Evolutionary conservation across 2,888 invertebrate genomes (phyloP), one percentile per base, ranked within the genome.

Genomic region (Schrankia costaestrigalis): DNA sequence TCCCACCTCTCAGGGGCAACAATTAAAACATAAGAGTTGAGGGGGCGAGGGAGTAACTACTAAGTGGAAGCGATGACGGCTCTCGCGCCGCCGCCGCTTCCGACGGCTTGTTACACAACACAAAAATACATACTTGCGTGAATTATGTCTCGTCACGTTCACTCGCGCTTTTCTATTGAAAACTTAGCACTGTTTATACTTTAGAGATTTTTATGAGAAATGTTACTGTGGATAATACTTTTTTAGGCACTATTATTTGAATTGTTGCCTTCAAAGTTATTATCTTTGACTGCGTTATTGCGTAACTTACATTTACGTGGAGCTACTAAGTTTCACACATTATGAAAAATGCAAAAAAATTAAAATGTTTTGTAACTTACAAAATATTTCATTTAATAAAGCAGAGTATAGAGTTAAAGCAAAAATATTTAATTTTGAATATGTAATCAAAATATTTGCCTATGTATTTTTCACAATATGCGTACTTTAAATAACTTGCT

Each of bases 1-100:
- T 76, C 84, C 84, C 80, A 84, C 80, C 83, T 76, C 81, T 82
- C 74, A 80, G 65, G 51, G 61, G 75, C 76, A 73, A 84, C 85
- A 86, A 85, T 87, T 86, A 86, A 85, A 81, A 77, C 77, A 72
- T 71, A 69, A 80, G 78, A 71, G 71, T 59, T 49, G 58, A 63
- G 71, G 71, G 70, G 59, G 61, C 47, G 65, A 70, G 67, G 71
- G 74, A 67, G 76, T 66, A 77, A 77, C 78, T 79, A 81, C 81
- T 82, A 65, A 86, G 85, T 83, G 79, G 76, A 76, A 72, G 64
- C 69, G 61, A 79, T 76, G 75, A 76, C 68, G 66, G 58, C 54
- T 68, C 65, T 64, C 61, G 50, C 54, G 41, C 39, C 39, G 41
- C 39, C 39, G 41, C 39, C 37, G 54, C 54, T 62, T 56, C 56